phyloP scores from a whole-genome alignment of 2,888 invertebrate genomes.

The Athalia circularis region DNA sequence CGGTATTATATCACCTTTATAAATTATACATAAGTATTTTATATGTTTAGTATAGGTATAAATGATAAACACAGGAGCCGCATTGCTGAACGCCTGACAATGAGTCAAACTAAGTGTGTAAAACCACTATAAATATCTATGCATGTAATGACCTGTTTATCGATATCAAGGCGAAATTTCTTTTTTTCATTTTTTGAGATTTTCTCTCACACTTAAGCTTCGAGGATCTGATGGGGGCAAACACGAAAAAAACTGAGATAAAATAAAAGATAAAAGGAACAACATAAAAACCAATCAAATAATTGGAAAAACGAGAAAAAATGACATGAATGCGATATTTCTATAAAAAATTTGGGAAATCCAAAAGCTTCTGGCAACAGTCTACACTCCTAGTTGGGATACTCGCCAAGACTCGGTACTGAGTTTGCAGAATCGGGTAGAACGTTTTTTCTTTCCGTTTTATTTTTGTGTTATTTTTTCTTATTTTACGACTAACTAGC shows the following conservation, averaged over 20 bases:
- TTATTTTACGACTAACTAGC: conserved; percentile 22
- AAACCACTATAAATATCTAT: not conserved
- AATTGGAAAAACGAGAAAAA: not conserved
- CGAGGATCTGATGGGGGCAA: not conserved
- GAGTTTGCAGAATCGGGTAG: conserved; percentile 34
- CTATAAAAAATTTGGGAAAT: conserved; percentile 30
- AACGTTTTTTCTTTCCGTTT: too few relatives aligned
- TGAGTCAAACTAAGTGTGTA: conserved; percentile 16
- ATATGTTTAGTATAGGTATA: not conserved
- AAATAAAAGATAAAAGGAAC: not conserved
- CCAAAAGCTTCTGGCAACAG: conserved; percentile 28
- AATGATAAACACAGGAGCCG: conserved; percentile 24
- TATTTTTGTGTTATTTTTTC: not conserved
- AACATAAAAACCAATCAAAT: not conserved
- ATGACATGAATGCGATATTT: conserved; percentile 23
- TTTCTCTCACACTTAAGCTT: not conserved
- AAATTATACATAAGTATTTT: not conserved
- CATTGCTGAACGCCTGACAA: conserved; percentile 8
- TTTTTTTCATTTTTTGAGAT: too few relatives aligned
- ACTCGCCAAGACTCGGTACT: conserved; percentile 34
- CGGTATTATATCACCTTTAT: not conserved
- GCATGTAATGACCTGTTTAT: not conserved
- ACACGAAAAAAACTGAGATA: not conserved
- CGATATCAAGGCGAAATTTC: not conserved
- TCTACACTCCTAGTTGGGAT: conserved; percentile 32